phyloP scores from a whole-genome alignment of 2,888 invertebrate genomes.

The Phortica okadai region DNA sequence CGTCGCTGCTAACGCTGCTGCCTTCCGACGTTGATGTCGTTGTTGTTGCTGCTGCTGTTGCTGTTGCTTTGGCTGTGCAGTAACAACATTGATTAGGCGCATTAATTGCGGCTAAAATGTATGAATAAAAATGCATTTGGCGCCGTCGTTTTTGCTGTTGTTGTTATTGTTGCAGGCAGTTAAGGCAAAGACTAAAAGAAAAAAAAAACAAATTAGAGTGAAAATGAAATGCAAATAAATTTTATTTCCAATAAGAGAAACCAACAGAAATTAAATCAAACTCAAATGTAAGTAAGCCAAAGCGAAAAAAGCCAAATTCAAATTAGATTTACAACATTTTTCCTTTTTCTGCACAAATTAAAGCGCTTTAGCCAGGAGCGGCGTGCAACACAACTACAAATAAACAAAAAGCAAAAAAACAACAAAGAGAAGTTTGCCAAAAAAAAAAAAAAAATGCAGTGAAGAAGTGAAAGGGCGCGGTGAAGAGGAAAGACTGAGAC shows the following conservation, averaged over 20 bases:
- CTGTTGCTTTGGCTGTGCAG: conserved; percentile 27
- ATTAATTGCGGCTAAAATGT: conserved; percentile 57
- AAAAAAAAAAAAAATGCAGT: too few species aligned
- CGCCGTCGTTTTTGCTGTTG: conserved; percentile 1
- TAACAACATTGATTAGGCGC: conserved; percentile 48
- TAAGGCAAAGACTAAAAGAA: conserved; percentile 23
- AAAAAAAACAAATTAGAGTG: conserved; percentile 29
- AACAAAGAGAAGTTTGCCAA: too few species aligned
- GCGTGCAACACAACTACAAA: too few species aligned
- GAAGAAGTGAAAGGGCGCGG: too few species aligned
- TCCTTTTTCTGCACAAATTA: too few species aligned
- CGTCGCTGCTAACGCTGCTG: conserved; percentile 31
- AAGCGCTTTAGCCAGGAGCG: too few species aligned
- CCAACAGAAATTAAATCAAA: conserved; percentile 27
- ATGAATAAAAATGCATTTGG: conserved; percentile 28
- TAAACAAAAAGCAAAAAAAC: too few species aligned
- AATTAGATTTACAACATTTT: too few species aligned
- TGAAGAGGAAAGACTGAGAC: too few species aligned
- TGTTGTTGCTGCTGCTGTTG: not conserved
- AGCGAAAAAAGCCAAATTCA: not conserved
- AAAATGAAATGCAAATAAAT: conserved; percentile 51
- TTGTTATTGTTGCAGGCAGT: not conserved
- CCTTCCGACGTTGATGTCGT: conserved; percentile 14
- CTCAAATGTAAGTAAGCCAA: conserved; percentile 11
- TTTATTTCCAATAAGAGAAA: conserved; percentile 53